Evolutionary conservation across 2,797 vertebrate genomes (phyloP).

Genomic region (Clarias pachynema): DNA sequence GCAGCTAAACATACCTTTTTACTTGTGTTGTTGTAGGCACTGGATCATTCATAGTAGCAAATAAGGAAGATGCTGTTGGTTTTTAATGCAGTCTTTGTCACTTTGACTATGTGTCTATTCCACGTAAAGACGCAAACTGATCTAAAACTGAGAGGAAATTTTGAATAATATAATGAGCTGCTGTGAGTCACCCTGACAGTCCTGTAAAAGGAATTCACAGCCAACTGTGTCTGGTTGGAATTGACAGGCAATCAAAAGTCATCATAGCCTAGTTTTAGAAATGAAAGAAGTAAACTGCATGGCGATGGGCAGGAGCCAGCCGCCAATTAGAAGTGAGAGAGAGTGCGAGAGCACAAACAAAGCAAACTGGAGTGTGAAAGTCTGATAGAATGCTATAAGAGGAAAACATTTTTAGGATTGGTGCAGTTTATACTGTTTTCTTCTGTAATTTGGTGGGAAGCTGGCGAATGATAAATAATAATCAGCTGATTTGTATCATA

Average conservation of each 20-base stretch:
- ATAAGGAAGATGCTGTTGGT: not conserved
- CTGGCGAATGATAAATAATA: not conserved
- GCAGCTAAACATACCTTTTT: not conserved
- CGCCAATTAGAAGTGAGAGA: constrained; percentile 9
- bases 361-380: not conserved
- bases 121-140: not conserved
- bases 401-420: not conserved
- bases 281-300: not conserved
- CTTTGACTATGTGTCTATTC: not conserved
- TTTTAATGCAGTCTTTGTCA: too few species aligned
- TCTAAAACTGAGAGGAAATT: too few species aligned
- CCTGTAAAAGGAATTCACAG: constrained; percentile 1
- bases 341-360: not conserved
- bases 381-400: not conserved
- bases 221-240: not conserved
- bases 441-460: not conserved
- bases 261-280: constrained; percentile 6
- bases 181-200: constrained; percentile 1
- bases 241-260: not conserved
- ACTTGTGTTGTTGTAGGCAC: not conserved
- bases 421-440: not conserved
- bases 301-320: constrained; percentile 1
- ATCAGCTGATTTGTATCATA: not conserved
- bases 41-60: constrained; percentile 3
- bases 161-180: not conserved